Evolutionary conservation across 2,888 invertebrate genomes (phyloP), one percentile per base, ranked within the genome.

Genomic region (Torymus tubicola): DNA sequence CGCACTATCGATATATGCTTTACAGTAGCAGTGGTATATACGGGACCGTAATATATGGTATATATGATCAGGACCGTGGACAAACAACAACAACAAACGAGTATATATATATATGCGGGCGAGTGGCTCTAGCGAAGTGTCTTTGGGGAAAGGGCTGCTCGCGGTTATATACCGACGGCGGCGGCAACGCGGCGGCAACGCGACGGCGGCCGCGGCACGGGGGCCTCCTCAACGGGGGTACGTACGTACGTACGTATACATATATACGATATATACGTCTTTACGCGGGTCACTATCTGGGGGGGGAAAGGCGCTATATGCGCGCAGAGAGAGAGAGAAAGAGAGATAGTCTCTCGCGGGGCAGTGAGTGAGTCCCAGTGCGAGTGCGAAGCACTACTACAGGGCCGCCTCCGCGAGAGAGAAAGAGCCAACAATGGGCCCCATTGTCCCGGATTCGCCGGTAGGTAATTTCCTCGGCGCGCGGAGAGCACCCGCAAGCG

Each of bases 141-240:
- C 81, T 81, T 81, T 55, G 81, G 81, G 81, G 81, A 81, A 81
- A 81, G 79, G 81, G 78, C 75, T 52, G 67, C 81, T 50, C 73
- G 70, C 70, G 78, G 72, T 70, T 77, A 77, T 81, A 81, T 81
- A 81, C 63, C 65, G 52, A 31, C 70, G 65, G 65, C 69, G n/a
- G 13, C 67, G 65, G 58, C 70, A 60, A n/a, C 58, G 61, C 50
- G 5, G 76, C 76, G 42, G 31, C 57, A 13, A 21, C 21, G 31
- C 50, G 16, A 11, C 24, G n/a, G 8, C 55, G 8, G 31, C 50
- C 13, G n/a, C 24, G n/a, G 8, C 55, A 8, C 14, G 18, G 50
- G 50, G 60, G 61, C 12, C 60, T 21, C 42, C 42, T 42, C 42
- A 8, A 5, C 42, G 42, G 42, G 42, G 42, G 42, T 42, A 42